Base-by-base conservation (phyloP, 2,888 invertebrate species). In the Rhodophaea formosa region DNA sequence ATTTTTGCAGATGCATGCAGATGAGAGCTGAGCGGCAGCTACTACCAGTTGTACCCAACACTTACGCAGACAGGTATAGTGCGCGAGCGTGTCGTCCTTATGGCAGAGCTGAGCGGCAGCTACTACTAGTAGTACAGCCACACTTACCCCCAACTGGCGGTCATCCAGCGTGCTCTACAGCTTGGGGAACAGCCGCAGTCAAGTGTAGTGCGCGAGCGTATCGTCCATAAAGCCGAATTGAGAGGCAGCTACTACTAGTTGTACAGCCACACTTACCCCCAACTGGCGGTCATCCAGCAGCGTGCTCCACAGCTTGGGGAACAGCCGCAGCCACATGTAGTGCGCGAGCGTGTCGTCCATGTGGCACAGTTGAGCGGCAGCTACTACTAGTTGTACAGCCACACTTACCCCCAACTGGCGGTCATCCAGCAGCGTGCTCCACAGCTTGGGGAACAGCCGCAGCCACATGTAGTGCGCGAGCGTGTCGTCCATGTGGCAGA, bases 191-290 rank as follows among this genome's bases (percentile, higher is more conserved):
- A 97, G 90, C 35, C 95, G 93, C 16, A 98, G 88, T 98, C 98
- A 99, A 49, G 97, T 94, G 70, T 94, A 94, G 79, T 99, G 97
- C 0, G 98, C 97, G n/a, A 99, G 90, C 51, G 93, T 88, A 0
- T 97, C 97, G 79, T 98, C 98, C 94, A 97, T 96, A 84, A 98
- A 98, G 74, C 98, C 97, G n/a, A 99, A 92, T 80, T 99, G 98
- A 0, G 97, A 94, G 0, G n/a, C n/a, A n/a, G n/a, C n/a, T n/a
- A n/a, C n/a, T n/a, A n/a, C n/a, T n/a, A n/a, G n/a, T n/a, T n/a
- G n/a, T n/a, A n/a, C n/a, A n/a, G n/a, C n/a, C n/a, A n/a, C n/a
- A n/a, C n/a, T n/a, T n/a, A 95, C 95, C 73, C 92, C 93, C 56
- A 97, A 95, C 77, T 98, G 98, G 60, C 95, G 94, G 54, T 98